Conservation (phyloP, 2,113 vertebrate genomes). For the Cololabis saira region DNA sequence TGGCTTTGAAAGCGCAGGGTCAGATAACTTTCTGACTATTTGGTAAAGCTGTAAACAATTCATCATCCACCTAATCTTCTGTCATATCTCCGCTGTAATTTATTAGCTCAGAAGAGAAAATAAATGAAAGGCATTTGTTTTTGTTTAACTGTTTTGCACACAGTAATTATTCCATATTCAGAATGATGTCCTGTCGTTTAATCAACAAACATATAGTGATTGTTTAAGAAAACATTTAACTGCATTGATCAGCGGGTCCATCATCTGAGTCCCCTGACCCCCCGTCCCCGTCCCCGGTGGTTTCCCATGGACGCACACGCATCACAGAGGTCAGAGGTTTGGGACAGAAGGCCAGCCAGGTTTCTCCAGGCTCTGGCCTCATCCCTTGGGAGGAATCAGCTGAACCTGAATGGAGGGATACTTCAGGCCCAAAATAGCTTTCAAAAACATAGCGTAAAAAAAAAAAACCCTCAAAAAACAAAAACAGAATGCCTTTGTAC, state of each 20-base stretch:
- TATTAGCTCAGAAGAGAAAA: not conserved
- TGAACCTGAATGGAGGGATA: slow-evolving; percentile 46
- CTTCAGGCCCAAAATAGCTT: slow-evolving; percentile 18
- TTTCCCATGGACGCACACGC: slow-evolving; percentile 50
- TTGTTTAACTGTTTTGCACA: too few species aligned
- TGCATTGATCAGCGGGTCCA: slow-evolving; percentile 33
- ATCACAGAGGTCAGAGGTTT: slow-evolving; percentile 47
- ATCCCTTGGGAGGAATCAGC: slow-evolving; percentile 36
- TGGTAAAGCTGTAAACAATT: slow-evolving; percentile 11
- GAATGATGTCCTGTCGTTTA: not conserved
- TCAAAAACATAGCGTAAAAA: not conserved
- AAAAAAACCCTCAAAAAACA: not conserved
- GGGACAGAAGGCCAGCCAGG: slow-evolving; percentile 54
- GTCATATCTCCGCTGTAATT: slow-evolving; percentile 10
- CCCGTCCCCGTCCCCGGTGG: slow-evolving; percentile 27
- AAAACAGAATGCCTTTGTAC: not conserved
- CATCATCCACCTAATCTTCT: slow-evolving; percentile 32
- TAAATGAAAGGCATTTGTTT: not conserved
- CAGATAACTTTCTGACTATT: slow-evolving; percentile 25
- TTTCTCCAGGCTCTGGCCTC: slow-evolving; percentile 32
- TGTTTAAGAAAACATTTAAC: slow-evolving; percentile 18
- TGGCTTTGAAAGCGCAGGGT: slow-evolving; percentile 17
- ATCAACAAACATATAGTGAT: not conserved
- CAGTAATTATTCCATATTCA: not conserved
- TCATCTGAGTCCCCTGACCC: slow-evolving; percentile 18